phyloP scores from a whole-genome alignment of 1,140 invertebrate species.

The Drosophila elegans region DNA sequence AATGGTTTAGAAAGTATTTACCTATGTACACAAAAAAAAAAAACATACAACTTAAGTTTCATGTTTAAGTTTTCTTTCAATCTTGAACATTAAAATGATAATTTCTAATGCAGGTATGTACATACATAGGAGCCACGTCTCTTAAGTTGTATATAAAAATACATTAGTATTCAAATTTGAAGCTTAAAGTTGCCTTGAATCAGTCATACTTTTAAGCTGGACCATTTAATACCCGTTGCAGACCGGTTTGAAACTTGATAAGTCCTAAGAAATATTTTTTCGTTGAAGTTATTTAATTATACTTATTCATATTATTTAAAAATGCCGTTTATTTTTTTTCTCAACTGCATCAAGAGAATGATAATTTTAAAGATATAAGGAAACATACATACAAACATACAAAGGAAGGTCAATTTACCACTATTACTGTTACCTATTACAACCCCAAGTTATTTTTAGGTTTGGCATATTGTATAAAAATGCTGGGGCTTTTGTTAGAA shows the following conservation, averaged over 20 bases:
- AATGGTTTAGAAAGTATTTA: neutral
- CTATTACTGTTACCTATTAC: no score
- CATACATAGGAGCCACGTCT: no score
- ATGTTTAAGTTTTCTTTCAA: neutral
- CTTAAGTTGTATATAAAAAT: no score
- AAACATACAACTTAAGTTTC: no score
- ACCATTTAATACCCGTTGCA: slow-evolving; percentile 17
- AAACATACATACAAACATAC: no score
- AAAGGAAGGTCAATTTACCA: no score
- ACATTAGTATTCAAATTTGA: slow-evolving; percentile 2
- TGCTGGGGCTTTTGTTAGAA: no score
- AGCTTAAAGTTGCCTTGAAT: slow-evolving; percentile 20
- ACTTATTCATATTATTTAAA: slow-evolving; percentile 8
- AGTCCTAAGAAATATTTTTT: slow-evolving; percentile 13
- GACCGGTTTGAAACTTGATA: slow-evolving; percentile 36
- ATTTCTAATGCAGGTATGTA: no score
- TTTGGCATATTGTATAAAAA: no score
- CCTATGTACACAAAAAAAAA: neutral
- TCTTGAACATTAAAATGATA: neutral
- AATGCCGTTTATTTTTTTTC: slow-evolving; percentile 13
- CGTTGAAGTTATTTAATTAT: neutral
- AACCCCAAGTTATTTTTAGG: no score
- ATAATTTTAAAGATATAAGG: neutral
- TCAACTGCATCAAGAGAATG: neutral
- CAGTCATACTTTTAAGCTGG: slow-evolving; percentile 7